These are phyloP conservation scores for Elymnias hypermnestra DNA, from an alignment of 1,140 invertebrate species.

Conservation along the genomic window DNA sequence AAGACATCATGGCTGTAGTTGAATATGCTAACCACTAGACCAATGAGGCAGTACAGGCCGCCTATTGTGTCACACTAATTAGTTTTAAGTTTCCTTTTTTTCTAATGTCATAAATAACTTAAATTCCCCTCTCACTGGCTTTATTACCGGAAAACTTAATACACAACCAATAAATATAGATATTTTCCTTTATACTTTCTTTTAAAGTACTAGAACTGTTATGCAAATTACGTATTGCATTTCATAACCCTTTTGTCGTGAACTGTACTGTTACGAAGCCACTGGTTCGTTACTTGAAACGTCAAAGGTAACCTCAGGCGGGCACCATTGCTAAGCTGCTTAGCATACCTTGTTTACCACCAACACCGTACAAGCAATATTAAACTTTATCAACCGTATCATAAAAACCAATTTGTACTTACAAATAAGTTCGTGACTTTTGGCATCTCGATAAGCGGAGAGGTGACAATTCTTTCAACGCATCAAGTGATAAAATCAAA, in stretches of 20 bases:
- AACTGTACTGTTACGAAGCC: slow-evolving; percentile 38
- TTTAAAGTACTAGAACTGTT: not conserved
- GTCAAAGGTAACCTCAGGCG: slow-evolving; percentile 57
- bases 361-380: slow-evolving; percentile 20
- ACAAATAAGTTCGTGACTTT: slow-evolving; percentile 47
- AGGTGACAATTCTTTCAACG: slow-evolving; percentile 72
- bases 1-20: no score
- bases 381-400: slow-evolving; percentile 24
- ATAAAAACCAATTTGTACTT: slow-evolving; percentile 20
- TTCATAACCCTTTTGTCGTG: slow-evolving; percentile 22
- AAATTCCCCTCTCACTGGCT: no score
- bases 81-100: no score
- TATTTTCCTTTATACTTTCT: no score
- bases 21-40: no score
- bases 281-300: slow-evolving; percentile 53
- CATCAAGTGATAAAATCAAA: slow-evolving; percentile 64
- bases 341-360: slow-evolving; percentile 45
- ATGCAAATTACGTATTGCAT: slow-evolving; percentile 3
- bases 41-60: no score
- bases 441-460: slow-evolving; percentile 62
- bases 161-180: no score
- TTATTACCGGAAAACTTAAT: no score
- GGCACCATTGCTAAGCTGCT: slow-evolving; percentile 63
- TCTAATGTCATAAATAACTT: no score
- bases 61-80: no score